Percentiles rank a stretch among this genome's conserved stretches.
These are phyloP conservation scores for Sinocyclocheilus grahami DNA, from an alignment of 2,113 vertebrate species.

Conservation along the genomic window DNA sequence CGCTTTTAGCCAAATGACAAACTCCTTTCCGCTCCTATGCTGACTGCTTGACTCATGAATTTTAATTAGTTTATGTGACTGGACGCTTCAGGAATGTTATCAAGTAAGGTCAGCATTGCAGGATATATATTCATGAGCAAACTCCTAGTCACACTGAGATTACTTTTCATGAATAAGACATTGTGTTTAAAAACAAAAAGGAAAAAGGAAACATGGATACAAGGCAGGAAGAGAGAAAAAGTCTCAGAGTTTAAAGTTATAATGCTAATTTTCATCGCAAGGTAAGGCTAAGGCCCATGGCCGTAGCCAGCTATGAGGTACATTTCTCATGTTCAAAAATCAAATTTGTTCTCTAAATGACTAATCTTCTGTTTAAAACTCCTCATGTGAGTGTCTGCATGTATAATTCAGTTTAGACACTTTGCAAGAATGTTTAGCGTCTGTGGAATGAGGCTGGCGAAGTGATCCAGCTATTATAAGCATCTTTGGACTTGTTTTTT, in stretches of 20 bases:
- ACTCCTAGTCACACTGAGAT: background rate
- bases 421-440: too few species aligned
- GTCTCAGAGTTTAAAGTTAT: background rate
- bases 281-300: background rate
- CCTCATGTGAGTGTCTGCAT: too few species aligned
- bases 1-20: background rate
- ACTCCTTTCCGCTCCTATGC: too few species aligned
- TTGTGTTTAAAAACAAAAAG: background rate
- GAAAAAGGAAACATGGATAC: background rate
- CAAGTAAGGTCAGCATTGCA: background rate
- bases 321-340: too few species aligned
- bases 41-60: slow-evolving; percentile 3
- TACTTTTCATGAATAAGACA: background rate
- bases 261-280: background rate
- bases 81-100: background rate
- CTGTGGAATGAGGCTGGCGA: too few species aligned
- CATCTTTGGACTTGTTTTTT: too few species aligned
- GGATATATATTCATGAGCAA: background rate
- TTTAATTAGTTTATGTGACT: background rate
- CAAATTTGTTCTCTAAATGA: too few species aligned
- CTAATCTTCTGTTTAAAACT: too few species aligned
- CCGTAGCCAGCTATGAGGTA: too few species aligned
- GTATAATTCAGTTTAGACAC: too few species aligned
- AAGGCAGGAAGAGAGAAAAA: background rate
- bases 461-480: too few species aligned